Conservation (phyloP, 2,888 invertebrate species). For the Prosopocoilus inquinatus region DNA sequence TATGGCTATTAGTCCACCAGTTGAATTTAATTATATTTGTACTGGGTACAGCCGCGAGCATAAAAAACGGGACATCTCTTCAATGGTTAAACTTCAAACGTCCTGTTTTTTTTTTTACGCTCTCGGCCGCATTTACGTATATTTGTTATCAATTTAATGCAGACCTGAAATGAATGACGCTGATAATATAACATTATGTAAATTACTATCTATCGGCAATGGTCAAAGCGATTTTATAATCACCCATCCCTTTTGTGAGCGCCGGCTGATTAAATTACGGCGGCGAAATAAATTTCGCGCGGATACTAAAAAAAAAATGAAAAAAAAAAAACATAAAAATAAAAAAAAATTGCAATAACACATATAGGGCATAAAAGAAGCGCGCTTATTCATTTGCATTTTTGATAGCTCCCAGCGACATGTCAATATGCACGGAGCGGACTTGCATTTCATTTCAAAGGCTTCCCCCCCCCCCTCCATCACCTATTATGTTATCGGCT, state of each 20-base stretch:
- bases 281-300: conserved; percentile 1
- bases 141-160: no score
- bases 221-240: background rate
- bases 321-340: no score
- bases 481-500: conserved; percentile 10
- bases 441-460: conserved; percentile 22
- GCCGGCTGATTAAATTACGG: conserved; percentile 9
- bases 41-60: no score
- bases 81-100: no score
- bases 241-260: background rate
- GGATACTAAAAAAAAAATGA: conserved; percentile 4
- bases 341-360: conserved; percentile 7
- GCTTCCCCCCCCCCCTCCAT: conserved; percentile 14
- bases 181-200: no score
- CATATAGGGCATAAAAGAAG: conserved; percentile 14
- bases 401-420: conserved; percentile 21
- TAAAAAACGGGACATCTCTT: no score
- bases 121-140: no score
- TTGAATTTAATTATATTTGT: no score
- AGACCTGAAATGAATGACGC: no score
- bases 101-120: no score
- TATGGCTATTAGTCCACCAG: no score
- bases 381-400: conserved; percentile 19
- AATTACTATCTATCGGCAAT: no score
- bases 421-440: conserved; percentile 19